Evolutionary conservation across 2,888 invertebrate species (phyloP).

Genomic region (Pecten maximus): DNA sequence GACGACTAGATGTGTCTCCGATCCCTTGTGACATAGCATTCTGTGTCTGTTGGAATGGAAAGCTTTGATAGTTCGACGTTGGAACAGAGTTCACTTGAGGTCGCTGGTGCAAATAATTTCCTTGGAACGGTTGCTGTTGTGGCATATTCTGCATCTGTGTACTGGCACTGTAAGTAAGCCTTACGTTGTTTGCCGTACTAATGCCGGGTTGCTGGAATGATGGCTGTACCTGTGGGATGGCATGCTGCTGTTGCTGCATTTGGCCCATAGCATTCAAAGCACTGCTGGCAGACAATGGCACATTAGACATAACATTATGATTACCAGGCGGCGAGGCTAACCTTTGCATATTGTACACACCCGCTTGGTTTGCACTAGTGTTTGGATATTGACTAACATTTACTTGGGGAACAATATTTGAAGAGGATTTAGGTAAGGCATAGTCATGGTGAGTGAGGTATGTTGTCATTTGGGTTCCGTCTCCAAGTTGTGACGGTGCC

Average conservation of each 20-base stretch:
- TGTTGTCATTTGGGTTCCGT: conserved; percentile 55
- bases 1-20: conserved; percentile 57
- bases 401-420: conserved; percentile 42
- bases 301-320: conserved; percentile 50
- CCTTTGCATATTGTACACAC: conserved; percentile 64
- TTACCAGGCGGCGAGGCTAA: conserved; percentile 62
- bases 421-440: conserved; percentile 60
- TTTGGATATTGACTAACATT: conserved; percentile 50
- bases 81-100: conserved; percentile 53
- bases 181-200: conserved; percentile 34
- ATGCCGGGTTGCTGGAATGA: conserved; percentile 47
- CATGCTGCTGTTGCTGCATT: conserved; percentile 56
- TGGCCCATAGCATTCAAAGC: conserved; percentile 50
- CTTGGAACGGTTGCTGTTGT: conserved; percentile 45
- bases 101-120: conserved; percentile 50
- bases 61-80: conserved; percentile 44
- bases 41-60: conserved; percentile 46
- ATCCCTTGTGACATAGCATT: conserved; percentile 55
- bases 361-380: conserved; percentile 54
- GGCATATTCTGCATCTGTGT: conserved; percentile 36
- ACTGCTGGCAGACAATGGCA: conserved; percentile 54
- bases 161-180: conserved; percentile 44
- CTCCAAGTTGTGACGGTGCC: conserved; percentile 27
- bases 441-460: conserved; percentile 72
- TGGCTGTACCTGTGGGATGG: conserved; percentile 39